Evolutionary conservation across 1,140 invertebrate species (phyloP), one percentile per base, ranked within the genome.

Genomic region (Zaprionus camerounensis): DNA sequence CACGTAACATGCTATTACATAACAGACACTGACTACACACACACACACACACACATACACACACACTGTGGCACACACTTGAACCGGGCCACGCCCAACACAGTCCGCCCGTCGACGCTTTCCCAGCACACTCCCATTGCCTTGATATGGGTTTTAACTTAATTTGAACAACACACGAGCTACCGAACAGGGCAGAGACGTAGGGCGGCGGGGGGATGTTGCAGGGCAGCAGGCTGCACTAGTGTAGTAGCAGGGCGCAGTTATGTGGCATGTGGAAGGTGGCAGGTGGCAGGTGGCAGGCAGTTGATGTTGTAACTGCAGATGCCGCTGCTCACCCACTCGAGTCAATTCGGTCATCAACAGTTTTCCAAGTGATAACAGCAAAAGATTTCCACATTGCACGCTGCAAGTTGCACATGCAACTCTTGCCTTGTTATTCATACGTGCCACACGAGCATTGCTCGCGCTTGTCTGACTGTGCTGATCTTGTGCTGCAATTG

Each of bases 1-100:
- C 84, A 88, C 81, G 81, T 78, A 87, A 87, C 84, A 87, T 87
- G 84, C 84, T 88, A 88, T 87, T 88, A 90, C 84, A 81, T 84
- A 90, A 90, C 84, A 81, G 69, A 63, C 70, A 79, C 49, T 76
- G 49, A 73, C 36, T 57, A 46, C 46, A 73, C 62, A 76, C 51
- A 69, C 44, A 72, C 31, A 59, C 17, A 41, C 51, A 74, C 46
- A 76, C n/a, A 41, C 51, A 74, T 41, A 76, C n/a, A 64, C 44
- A 76, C 36, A 70, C 31, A 78, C 55, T 31, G 28, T 31, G 28
- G 56, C 24, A 38, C 20, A 36, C 20, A 44, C 34, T 57, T 17
- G 7, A 13, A 28, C 17, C 44, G 20, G 15, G 12, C 31, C 58
- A 62, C 59, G 57, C 66, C 66, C 46, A 17, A 56, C 13, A 24